A percentile compares a stretch with the other conserved stretches of the same genome.
Evolutionary conservation across 1,140 invertebrate species (phyloP).

Genomic region (Ridgeia piscesae): DNA sequence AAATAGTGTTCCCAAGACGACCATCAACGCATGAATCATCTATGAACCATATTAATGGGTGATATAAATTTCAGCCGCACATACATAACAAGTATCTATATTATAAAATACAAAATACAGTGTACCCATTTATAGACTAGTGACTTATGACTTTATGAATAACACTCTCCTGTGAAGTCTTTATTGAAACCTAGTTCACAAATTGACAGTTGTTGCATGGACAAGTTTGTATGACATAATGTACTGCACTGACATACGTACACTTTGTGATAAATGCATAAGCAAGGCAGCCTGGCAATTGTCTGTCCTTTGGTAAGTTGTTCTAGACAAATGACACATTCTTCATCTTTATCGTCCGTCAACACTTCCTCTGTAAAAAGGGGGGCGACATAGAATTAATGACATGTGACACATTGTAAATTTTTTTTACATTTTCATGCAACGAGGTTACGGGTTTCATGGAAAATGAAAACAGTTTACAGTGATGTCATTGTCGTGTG

Average conservation of each 20-base stretch:
- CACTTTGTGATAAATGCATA: slow-evolving; percentile 99
- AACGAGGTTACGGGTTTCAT: too few relatives aligned
- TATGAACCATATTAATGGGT: too few relatives aligned
- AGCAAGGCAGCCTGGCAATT: slow-evolving; percentile 95
- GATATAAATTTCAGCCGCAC: too few relatives aligned
- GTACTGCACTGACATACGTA: slow-evolving; percentile 57
- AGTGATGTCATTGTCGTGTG: too few relatives aligned
- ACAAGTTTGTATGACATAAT: not conserved
- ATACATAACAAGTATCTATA: too few relatives aligned
- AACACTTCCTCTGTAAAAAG: slow-evolving; percentile 85
- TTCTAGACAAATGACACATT: slow-evolving; percentile 98
- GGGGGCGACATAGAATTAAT: slow-evolving; percentile 16
- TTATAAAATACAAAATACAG: too few relatives aligned
- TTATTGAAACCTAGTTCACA: not conserved
- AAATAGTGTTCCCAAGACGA: too few relatives aligned
- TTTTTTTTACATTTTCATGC: too few relatives aligned
- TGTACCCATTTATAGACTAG: too few relatives aligned
- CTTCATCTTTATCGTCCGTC: slow-evolving; percentile 81
- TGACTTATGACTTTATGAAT: too few relatives aligned
- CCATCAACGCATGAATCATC: too few relatives aligned
- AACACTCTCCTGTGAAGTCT: not conserved
- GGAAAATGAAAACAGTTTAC: too few relatives aligned
- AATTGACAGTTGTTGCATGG: not conserved
- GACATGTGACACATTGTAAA: not conserved
- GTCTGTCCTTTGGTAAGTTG: slow-evolving; percentile 91